A percentile compares a stretch with the other conserved stretches of the same genome.
phyloP scores from a whole-genome alignment of 2,888 invertebrate species.

The Lottia gigantea region DNA sequence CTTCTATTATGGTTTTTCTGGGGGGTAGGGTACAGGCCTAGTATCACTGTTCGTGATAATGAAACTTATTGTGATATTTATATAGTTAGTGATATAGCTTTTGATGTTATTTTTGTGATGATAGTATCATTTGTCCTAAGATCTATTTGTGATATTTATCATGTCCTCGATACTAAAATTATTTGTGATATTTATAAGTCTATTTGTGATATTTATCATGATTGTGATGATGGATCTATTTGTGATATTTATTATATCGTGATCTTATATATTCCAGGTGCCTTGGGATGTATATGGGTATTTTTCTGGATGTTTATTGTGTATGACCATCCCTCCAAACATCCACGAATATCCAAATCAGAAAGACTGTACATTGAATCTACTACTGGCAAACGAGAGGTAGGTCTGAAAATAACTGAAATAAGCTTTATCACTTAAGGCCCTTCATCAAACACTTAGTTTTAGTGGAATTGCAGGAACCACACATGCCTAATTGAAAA shows the following conservation, averaged over 20 bases:
- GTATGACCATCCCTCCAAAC: constrained; percentile 56
- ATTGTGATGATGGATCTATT: not conserved
- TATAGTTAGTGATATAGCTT: too few species aligned
- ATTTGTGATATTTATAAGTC: not conserved
- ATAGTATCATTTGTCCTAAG: not conserved
- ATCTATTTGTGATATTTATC: not conserved
- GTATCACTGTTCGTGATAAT: too few species aligned
- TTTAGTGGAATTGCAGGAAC: too few species aligned
- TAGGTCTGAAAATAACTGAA: constrained; percentile 1
- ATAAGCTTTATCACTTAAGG: too few species aligned
- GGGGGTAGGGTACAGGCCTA: too few species aligned
- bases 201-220: not conserved
- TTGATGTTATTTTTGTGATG: too few species aligned
- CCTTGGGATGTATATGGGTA: constrained; percentile 60
- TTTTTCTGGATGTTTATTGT: constrained; percentile 57
- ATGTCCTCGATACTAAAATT: too few species aligned
- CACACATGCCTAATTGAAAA: too few species aligned
- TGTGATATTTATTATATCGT: not conserved
- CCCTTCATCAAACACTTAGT: too few species aligned
- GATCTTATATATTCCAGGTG: constrained; percentile 37
- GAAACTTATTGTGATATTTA: not conserved
- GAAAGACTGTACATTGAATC: constrained; percentile 65
- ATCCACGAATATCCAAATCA: constrained; percentile 58
- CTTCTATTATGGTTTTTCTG: too few species aligned
- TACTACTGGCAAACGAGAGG: constrained; percentile 53